These are phyloP conservation scores for Hybognathus amarus DNA, from an alignment of 2,797 vertebrate genomes.

Conservation along the genomic window DNA sequence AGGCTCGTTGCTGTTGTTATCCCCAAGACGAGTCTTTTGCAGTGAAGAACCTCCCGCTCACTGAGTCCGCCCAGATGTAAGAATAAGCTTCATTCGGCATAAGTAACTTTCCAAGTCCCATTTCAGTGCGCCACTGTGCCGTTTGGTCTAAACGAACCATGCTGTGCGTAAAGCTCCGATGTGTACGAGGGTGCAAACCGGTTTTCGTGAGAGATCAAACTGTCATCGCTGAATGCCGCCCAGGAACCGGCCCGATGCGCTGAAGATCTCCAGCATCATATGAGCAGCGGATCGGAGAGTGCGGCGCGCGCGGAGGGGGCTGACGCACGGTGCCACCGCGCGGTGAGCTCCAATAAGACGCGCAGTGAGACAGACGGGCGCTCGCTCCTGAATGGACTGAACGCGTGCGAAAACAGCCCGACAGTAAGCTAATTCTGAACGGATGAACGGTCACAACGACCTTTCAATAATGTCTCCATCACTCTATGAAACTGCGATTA, in stretches of 20 bases:
- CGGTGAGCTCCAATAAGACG: constrained; percentile 70
- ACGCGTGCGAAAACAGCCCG: neutral
- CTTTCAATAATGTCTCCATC: constrained; percentile 2
- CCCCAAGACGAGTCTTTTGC: constrained; percentile 20
- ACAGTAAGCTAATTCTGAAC: neutral
- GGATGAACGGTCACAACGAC: neutral
- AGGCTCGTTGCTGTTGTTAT: constrained; percentile 3
- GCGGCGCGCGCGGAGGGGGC: constrained; percentile 48
- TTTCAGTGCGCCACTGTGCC: constrained; percentile 30
- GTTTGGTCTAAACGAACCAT: constrained; percentile 51
- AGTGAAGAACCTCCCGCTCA: constrained; percentile 30
- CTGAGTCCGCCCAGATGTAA: constrained; percentile 35
- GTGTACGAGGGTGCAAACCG: constrained; percentile 22
- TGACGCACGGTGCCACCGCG: constrained; percentile 78
- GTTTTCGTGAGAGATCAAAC: constrained; percentile 54
- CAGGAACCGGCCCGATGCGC: constrained; percentile 69
- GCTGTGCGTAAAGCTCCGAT: constrained; percentile 58
- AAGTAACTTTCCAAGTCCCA: constrained; percentile 54
- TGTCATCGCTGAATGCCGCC: constrained; percentile 58
- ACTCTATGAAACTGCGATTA: neutral
- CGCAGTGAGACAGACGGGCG: constrained; percentile 6
- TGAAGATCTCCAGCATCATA: constrained; percentile 70
- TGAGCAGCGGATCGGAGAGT: constrained; percentile 55
- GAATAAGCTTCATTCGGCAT: constrained; percentile 35
- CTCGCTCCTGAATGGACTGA: constrained; percentile 5